A percentile compares a stretch with the other conserved stretches of the same genome.
Evolutionary conservation across 35 echinoderm and acorn worm genomes (phyloP).

Genomic region (Strongylocentrotus purpuratus): DNA sequence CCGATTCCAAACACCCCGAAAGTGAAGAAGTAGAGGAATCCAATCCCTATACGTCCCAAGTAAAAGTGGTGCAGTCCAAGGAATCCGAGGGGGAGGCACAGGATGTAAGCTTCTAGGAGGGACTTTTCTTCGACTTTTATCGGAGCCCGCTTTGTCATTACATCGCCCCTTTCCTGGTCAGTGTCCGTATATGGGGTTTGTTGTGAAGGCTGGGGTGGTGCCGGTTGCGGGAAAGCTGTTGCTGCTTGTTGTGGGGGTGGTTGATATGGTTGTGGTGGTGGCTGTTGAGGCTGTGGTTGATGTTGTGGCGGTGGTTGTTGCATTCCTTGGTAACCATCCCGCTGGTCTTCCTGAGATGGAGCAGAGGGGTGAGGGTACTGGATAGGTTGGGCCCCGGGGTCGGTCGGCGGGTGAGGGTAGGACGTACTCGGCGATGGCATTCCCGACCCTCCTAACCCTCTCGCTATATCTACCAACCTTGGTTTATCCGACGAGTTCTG

Average conservation of each 20-base stretch:
- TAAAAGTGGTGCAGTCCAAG: slow-evolving; percentile 81
- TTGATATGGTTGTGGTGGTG: neutral
- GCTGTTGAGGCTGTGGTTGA: neutral
- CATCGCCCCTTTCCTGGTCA: neutral
- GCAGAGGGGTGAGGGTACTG: neutral
- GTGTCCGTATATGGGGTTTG: neutral
- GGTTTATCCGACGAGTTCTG: slow-evolving; percentile 15
- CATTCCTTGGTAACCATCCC: neutral
- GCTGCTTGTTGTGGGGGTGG: neutral
- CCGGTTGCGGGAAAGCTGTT: neutral
- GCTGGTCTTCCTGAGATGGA: neutral
- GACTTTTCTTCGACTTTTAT: slow-evolving; percentile 50
- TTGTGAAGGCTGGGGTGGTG: neutral
- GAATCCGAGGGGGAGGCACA: slow-evolving; percentile 49
- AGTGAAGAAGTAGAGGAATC: slow-evolving; percentile 66
- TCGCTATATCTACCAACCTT: neutral
- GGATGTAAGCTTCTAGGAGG: slow-evolving; percentile 50
- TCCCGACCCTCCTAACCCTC: neutral
- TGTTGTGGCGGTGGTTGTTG: neutral
- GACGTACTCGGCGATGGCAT: neutral
- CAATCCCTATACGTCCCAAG: slow-evolving; percentile 60
- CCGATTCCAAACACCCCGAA: slow-evolving; percentile 59
- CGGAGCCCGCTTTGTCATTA: neutral
- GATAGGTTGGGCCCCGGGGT: neutral
- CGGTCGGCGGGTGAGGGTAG: neutral